A percentile compares a stretch with the other conserved stretches of the same genome.
Evolutionary conservation across 2,888 invertebrate species (phyloP).

Genomic region (Prosopocoilus inquinatus): DNA sequence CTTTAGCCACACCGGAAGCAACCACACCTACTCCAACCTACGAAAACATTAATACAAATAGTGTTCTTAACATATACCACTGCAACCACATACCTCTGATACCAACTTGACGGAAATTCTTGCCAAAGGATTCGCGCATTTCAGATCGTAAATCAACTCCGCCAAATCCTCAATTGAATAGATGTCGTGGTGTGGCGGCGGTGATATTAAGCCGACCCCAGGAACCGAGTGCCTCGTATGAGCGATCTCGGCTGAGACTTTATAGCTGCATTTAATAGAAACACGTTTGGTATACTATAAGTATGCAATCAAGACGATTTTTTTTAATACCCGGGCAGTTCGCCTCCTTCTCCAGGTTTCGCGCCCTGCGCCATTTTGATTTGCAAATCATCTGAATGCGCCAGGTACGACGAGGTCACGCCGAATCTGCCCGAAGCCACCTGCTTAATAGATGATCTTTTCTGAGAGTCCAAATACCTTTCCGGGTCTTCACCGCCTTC

Average conservation of each 20-base stretch:
- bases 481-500: conserved; percentile 91
- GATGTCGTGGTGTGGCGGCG: conserved; percentile 99
- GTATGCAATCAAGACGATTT: neutral
- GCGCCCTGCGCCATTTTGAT: conserved; percentile 99
- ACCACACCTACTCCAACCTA: conserved; percentile 95
- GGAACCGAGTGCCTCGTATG: conserved; percentile 93
- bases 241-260: conserved; percentile 95
- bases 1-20: conserved; percentile 98
- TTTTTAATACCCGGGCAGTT: conserved; percentile 69
- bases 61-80: neutral
- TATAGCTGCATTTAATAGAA: conserved; percentile 49
- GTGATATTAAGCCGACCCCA: conserved; percentile 96
- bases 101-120: conserved; percentile 97
- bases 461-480: conserved; percentile 71
- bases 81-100: conserved; percentile 63
- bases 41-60: neutral
- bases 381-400: conserved; percentile 97
- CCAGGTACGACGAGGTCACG: conserved; percentile 94
- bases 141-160: conserved; percentile 96
- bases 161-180: conserved; percentile 99
- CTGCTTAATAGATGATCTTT: conserved; percentile 95
- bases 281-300: no score
- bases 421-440: conserved; percentile 98
- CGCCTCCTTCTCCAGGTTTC: conserved; percentile 98
- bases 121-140: conserved; percentile 94